These are phyloP conservation scores for Drosophila tanythrix DNA, from an alignment of 2,888 invertebrate species.

Conservation along the genomic window DNA sequence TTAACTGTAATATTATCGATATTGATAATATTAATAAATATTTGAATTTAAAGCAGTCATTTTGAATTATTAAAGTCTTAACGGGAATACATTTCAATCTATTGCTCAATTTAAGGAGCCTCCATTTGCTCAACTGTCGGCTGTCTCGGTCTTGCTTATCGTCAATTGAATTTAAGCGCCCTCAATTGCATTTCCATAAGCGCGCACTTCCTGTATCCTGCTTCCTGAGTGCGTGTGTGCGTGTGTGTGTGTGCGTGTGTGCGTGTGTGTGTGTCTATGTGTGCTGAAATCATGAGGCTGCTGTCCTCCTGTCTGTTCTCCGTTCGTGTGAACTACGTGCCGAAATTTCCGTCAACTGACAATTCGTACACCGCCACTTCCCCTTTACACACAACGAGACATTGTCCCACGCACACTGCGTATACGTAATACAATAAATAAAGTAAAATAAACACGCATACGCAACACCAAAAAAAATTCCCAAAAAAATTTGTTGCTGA, in stretches of 20 bases:
- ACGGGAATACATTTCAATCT: background rate
- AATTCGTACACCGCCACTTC: slow-evolving; percentile 13
- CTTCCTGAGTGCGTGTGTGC: slow-evolving; percentile 36
- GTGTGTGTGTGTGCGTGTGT: slow-evolving; percentile 29
- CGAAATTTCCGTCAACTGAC: slow-evolving; percentile 62
- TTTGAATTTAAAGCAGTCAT: background rate
- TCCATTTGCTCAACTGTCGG: background rate
- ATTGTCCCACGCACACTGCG: slow-evolving; percentile 30
- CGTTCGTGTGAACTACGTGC: slow-evolving; percentile 54
- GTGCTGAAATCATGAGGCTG: slow-evolving; percentile 52
- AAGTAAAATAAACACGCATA: slow-evolving; percentile 48
- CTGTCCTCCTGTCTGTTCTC: slow-evolving; percentile 14
- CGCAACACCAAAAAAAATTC: slow-evolving; percentile 9
- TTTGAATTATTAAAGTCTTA: background rate
- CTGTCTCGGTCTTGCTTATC: slow-evolving; percentile 18
- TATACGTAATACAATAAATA: slow-evolving; percentile 54
- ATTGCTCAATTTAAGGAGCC: slow-evolving; percentile 16
- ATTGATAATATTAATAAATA: background rate
- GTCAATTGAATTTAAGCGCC: slow-evolving; percentile 57
- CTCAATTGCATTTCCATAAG: slow-evolving; percentile 61
- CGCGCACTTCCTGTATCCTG: slow-evolving; percentile 52
- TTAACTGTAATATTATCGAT: background rate
- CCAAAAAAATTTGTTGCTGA: slow-evolving; percentile 62
- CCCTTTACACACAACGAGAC: background rate
- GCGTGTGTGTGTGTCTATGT: slow-evolving; percentile 32